Base-by-base conservation (phyloP, 2,797 vertebrate species). In the Peromyscus nudipes region DNA sequence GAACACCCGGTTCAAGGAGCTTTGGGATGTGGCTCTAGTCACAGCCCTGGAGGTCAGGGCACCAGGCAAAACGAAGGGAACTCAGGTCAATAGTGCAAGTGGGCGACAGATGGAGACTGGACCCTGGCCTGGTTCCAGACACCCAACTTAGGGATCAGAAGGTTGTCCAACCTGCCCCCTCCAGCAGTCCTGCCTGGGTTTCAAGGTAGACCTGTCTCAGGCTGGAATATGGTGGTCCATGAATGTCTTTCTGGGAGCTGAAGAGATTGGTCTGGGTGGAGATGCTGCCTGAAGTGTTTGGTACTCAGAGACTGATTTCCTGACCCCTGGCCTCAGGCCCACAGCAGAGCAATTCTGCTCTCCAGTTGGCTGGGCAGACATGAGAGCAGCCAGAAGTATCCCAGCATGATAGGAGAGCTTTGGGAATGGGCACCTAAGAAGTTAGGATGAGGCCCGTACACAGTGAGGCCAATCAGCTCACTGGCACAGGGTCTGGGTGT, bases 401-500 rank as follows among this genome's bases (percentile, higher is more conserved):
- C 1, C 27, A 25, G 13, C 25, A 40, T 4, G 12, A 46, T 11
- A 7, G 49, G 46, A 73, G 3, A 19, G 23, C 52, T 46, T 40
- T 31, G 84, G 34, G 12, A 14, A 17, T 9, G n/a, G 14, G 60
- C 27, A 17, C 0, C 52, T 23, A 31, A 21, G 9, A 40, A 3
- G 1, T 23, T 21, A 57, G 37, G 27, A 12, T 49, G 81, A 17
- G 8, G 23, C 4, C 46, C 25, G 9, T 49, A 49, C 46, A 49
- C 46, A 49, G 46, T 49, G 85, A 17, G 8, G 23, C 4, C 46
- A 29, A 23, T 4, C 60, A 65, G 34, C n/a, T 43, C 13, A 11
- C 0, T 0, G 16, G 6, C 8, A 46, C 27, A 65, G 6, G 12
- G 60, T 10, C 3, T 6, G 11, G 9, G 10, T 4, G 11, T 11